These are phyloP conservation scores for Phocides pigmalion DNA, from an alignment of 1,140 invertebrate species.

Conservation along the genomic window DNA sequence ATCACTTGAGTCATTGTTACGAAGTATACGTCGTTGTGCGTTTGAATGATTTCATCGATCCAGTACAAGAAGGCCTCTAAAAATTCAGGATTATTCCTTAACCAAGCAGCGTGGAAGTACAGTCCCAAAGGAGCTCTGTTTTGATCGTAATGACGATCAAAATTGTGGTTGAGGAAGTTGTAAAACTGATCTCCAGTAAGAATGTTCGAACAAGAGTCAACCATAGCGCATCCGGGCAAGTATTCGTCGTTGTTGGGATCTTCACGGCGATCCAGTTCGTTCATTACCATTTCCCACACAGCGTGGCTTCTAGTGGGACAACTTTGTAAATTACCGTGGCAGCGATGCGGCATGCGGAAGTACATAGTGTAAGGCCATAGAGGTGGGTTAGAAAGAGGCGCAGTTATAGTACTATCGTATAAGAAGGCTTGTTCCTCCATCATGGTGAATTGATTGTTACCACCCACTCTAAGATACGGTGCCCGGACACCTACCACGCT, in stretches of 20 bases:
- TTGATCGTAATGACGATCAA: conserved; percentile 96
- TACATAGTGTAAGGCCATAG: conserved; percentile 99
- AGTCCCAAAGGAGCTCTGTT: conserved; percentile 96
- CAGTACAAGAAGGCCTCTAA: conserved; percentile 96
- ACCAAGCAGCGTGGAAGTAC: conserved; percentile 98
- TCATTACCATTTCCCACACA: conserved; percentile 99
- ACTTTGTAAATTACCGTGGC: conserved; percentile 96
- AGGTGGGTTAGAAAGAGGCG: conserved; percentile 95
- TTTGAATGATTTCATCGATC: conserved; percentile 95
- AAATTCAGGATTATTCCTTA: conserved; percentile 97
- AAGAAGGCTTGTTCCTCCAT: conserved; percentile 98
- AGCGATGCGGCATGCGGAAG: conserved; percentile 97
- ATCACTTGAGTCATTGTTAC: conserved; percentile 99
- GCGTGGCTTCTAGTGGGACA: conserved; percentile 96
- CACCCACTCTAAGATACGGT: conserved; percentile 96
- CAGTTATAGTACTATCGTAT: conserved; percentile 97
- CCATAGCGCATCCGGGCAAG: conserved; percentile 97
- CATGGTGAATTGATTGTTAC: conserved; percentile 98
- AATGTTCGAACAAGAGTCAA: conserved; percentile 97
- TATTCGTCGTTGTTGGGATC: conserved; percentile 96
- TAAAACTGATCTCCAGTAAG: conserved; percentile 97
- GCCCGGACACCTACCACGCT: conserved; percentile 97
- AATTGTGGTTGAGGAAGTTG: conserved; percentile 98
- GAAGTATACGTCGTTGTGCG: conserved; percentile 97
- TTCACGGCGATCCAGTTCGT: conserved; percentile 96